These are phyloP conservation scores for Mastigias papua DNA, from an alignment of 30 jellyfish, hydroid and myxozoan species.

Conservation along the genomic window DNA sequence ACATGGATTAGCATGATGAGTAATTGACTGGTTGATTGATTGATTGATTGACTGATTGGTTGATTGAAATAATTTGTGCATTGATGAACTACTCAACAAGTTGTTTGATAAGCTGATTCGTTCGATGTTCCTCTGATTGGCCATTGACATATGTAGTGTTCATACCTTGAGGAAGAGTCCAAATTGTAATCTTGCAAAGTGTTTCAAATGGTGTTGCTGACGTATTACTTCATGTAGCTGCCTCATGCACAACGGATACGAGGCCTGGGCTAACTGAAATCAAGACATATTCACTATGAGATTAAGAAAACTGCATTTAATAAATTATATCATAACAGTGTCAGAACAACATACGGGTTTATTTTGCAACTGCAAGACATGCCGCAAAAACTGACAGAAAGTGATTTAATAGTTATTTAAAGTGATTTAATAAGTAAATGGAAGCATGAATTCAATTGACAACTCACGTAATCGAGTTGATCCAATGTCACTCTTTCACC, in stretches of 20 bases:
- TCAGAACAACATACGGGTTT: too few species aligned
- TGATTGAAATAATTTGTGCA: neutral
- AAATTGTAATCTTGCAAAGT: slow-evolving; percentile 93
- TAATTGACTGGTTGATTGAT: neutral
- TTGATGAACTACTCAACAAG: neutral
- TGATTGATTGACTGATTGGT: neutral
- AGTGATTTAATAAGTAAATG: too few species aligned
- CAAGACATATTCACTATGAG: too few species aligned
- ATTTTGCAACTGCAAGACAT: too few species aligned
- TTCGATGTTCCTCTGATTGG: neutral
- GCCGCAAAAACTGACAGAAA: too few species aligned
- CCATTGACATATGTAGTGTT: too few species aligned
- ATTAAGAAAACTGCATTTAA: too few species aligned
- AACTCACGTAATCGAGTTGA: slow-evolving; percentile 86
- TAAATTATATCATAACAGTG: too few species aligned
- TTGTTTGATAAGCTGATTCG: neutral
- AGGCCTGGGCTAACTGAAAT: slow-evolving; percentile 73
- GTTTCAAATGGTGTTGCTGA: slow-evolving; percentile 87
- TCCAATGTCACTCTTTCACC: slow-evolving; percentile 86
- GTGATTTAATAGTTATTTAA: too few species aligned
- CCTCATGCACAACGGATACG: slow-evolving; percentile 96
- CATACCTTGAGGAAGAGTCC: slow-evolving; percentile 94
- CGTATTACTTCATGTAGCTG: slow-evolving; percentile 89
- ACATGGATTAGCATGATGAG: neutral
- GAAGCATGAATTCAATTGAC: neutral